Evolutionary conservation across 2,113 vertebrate genomes (phyloP), one percentile per base, ranked within the genome.

Genomic region (Anguilla japonica): DNA sequence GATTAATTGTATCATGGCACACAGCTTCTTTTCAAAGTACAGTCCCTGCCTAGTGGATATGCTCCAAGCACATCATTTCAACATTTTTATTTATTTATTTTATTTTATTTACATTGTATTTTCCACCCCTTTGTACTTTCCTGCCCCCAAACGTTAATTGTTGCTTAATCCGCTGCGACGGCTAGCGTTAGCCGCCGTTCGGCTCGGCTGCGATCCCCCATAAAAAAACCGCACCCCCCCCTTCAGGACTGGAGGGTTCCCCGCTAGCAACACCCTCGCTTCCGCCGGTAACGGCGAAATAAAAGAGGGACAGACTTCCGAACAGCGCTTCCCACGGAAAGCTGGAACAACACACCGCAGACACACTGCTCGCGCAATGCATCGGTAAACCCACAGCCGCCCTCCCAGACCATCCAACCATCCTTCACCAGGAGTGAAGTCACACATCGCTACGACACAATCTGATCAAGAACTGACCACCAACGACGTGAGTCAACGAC

Each of bases 61-160:
- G 81, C 83, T 20, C 80, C 87, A 87, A 91, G 87, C 85, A 85
- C 89, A 88, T 89, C 85, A 84, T 75, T 88, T 87, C 67, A 82
- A 71, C 29, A 15, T 16, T 60, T 46, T 63, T 84, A 82, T 86
- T 84, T 86, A 18, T 60, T 60, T 20, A 60, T 67, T 67, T 34
- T 3, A 8, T 34, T 79, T 13, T 39, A 39, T 16, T 14, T 46
- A 53, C 11, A 53, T 53, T 53, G 1, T 53, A 13, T 53, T 53
- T 53, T 53, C 50, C 50, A 53, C 50, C 50, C 50, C 50, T 53
- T 53, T 53, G 50, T 53, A 53, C 50, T 56, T 60, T 29, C 41
- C 82, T 88, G 88, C 34, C 34, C 34, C 87, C 50, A 84, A 85
- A 84, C 82, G 43, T 81, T 90, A 90, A 90, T 89, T 85, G 84